Percentiles rank a stretch among this genome's conserved stretches.
Conservation (phyloP, 2,113 vertebrate species). For the Lutjanus erythropterus region DNA sequence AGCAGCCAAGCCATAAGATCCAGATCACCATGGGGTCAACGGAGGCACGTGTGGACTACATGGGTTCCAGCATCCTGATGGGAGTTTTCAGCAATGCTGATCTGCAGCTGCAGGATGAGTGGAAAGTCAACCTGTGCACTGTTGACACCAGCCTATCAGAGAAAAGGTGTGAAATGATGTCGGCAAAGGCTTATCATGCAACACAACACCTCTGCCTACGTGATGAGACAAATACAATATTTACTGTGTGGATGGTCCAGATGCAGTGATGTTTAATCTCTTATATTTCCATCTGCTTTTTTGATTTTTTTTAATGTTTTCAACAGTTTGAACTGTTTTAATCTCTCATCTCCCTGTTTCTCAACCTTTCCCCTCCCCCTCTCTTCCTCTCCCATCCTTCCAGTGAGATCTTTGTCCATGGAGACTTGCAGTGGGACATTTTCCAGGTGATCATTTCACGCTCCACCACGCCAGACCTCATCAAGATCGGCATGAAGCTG, state of each 20-base stretch:
- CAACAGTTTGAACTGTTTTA: not conserved
- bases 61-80: conserved; percentile 99
- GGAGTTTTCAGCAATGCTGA: conserved; percentile 98
- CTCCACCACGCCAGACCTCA: conserved; percentile 97
- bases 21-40: conserved; percentile 99
- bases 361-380: not conserved
- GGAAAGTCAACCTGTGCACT: conserved; percentile 96
- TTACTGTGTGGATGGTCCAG: not conserved
- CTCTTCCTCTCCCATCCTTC: not conserved
- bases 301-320: not conserved
- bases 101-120: conserved; percentile 96
- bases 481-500: conserved; percentile 99
- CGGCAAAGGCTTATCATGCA: not conserved
- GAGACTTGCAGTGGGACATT: conserved; percentile 99
- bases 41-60: conserved; percentile 97
- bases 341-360: not conserved
- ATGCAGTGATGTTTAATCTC: not conserved
- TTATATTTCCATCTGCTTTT: not conserved
- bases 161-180: conserved; percentile 89
- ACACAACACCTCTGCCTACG: too few species aligned
- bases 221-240: not conserved
- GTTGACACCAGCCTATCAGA: conserved; percentile 92
- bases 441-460: conserved; percentile 99
- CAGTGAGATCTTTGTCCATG: conserved; percentile 98
- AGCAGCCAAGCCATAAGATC: conserved; percentile 98